Conservation (phyloP, 2,797 vertebrate genomes). For the Arnoldichthys spilopterus region DNA sequence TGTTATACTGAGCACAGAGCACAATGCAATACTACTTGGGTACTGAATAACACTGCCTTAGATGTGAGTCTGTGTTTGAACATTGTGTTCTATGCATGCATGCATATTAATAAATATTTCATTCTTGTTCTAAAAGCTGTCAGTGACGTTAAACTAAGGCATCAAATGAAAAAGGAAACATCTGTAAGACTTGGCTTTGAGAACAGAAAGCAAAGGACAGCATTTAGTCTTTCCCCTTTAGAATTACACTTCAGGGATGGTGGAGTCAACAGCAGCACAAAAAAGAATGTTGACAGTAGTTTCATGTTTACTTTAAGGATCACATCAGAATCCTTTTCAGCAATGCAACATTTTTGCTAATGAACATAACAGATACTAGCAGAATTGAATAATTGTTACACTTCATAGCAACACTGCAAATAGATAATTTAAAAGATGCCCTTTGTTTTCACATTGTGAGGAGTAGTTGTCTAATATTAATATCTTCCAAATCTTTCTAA, state of each 20-base stretch:
- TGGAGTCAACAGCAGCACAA: neutral
- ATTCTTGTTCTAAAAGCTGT: slow-evolving; percentile 26
- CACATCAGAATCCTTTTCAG: neutral
- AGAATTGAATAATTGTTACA: too few relatives aligned
- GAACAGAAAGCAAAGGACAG: slow-evolving; percentile 13
- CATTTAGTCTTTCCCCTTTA: slow-evolving; percentile 2
- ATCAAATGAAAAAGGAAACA: slow-evolving; percentile 25
- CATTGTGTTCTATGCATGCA: slow-evolving; percentile 40
- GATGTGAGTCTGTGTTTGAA: slow-evolving; percentile 35
- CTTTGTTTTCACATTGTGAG: neutral
- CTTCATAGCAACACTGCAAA: neutral
- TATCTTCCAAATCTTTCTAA: too few relatives aligned
- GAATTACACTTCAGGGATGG: neutral
- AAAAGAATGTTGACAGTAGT: neutral
- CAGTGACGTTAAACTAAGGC: slow-evolving; percentile 14
- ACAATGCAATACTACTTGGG: slow-evolving; percentile 28
- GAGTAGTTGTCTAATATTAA: too few relatives aligned
- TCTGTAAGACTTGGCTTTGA: slow-evolving; percentile 47
- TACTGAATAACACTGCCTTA: slow-evolving; percentile 10
- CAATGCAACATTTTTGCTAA: neutral
- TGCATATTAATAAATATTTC: slow-evolving; percentile 52
- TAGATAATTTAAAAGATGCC: neutral
- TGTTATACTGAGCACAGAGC: slow-evolving; percentile 21
- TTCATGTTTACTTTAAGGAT: neutral
- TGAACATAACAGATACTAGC: neutral